Conservation (phyloP, 2,888 invertebrate genomes). For the Exephanes ischioxanthus region DNA sequence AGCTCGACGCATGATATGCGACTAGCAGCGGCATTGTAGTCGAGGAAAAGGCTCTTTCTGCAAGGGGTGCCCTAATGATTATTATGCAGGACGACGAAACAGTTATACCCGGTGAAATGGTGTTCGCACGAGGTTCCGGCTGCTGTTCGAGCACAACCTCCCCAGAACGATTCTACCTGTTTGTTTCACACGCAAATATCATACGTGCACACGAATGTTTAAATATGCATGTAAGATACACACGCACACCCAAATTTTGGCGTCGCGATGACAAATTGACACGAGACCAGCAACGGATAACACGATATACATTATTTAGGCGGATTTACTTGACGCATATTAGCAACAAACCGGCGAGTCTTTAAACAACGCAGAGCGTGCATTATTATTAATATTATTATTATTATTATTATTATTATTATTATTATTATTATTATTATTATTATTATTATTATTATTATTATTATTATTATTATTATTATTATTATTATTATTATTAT, state of each 20-base stretch:
- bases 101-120: constrained; percentile 3
- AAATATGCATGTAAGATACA: constrained; percentile 11
- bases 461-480: not conserved
- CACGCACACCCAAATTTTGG: not conserved
- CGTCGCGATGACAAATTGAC: constrained; percentile 34
- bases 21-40: not conserved
- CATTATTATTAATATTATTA: not conserved
- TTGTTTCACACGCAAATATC: constrained; percentile 9
- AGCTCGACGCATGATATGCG: not conserved
- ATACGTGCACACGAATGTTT: not conserved
- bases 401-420: too few relatives aligned
- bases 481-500: not conserved
- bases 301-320: constrained; percentile 15
- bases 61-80: not conserved
- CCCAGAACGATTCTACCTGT: constrained; percentile 1
- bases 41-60: not conserved
- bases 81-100: constrained; percentile 31
- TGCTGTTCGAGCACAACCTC: not conserved
- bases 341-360: not conserved
- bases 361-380: not conserved
- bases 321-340: constrained; percentile 10
- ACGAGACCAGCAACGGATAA: constrained; percentile 6
- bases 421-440: too few relatives aligned
- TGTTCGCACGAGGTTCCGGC: constrained; percentile 8
- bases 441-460: not conserved